Evolutionary conservation across 2,797 vertebrate species (phyloP).

Genomic region (Orientallactaga sibirica): DNA sequence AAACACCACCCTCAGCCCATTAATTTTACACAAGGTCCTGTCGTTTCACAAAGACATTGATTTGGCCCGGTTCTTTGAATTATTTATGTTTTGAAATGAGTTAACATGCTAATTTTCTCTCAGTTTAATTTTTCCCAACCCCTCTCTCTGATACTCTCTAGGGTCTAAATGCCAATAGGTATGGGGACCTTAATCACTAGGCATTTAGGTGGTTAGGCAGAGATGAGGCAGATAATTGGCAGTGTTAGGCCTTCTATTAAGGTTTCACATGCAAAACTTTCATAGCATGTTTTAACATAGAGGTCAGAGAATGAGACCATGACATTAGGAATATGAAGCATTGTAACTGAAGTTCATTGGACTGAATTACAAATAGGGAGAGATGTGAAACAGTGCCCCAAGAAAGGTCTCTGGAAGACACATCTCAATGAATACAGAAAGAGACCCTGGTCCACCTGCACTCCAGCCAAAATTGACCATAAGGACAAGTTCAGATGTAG

Average conservation of each 20-base stretch:
- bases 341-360: background rate
- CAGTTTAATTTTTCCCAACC: background rate
- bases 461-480: background rate
- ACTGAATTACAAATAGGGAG: background rate
- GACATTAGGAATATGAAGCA: background rate
- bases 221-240: conserved; percentile 9
- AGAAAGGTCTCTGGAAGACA: background rate
- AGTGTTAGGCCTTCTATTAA: background rate
- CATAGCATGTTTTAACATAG: background rate
- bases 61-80: background rate
- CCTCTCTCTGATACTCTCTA: background rate
- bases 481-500: background rate
- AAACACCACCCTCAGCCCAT: background rate
- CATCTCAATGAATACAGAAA: accelerated
- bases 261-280: conserved; percentile 31
- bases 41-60: conserved; percentile 45
- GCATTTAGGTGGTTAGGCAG: background rate
- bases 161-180: background rate
- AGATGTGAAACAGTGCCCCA: background rate
- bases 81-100: conserved; percentile 58
- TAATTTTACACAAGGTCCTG: background rate
- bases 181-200: background rate
- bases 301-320: background rate
- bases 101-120: conserved; percentile 42
- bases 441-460: no score